Percentiles rank a stretch among this genome's conserved stretches.
phyloP scores from a whole-genome alignment of 2,888 invertebrate genomes.

The Choreutis nemorana region DNA sequence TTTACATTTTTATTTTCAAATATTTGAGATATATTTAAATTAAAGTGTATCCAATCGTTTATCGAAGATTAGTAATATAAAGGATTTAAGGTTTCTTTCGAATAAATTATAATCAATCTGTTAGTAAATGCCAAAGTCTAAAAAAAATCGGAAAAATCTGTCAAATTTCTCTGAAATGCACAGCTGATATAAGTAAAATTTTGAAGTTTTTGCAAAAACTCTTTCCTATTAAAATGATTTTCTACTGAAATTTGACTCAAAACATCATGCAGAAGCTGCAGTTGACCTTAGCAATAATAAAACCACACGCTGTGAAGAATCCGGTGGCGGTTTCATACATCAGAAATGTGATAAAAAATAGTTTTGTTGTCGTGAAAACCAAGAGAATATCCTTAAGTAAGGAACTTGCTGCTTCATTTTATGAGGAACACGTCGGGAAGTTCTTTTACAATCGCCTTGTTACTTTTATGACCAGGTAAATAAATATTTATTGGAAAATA shows the following conservation, averaged over 20 bases:
- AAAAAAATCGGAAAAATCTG: no score
- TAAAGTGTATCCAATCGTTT: no score
- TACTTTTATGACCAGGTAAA: conserved; percentile 82
- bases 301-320: conserved; percentile 84
- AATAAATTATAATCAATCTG: no score
- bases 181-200: no score
- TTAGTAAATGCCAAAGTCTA: no score
- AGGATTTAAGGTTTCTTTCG: no score
- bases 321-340: conserved; percentile 76
- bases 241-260: conserved; percentile 1
- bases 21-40: no score
- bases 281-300: conserved; percentile 85
- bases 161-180: no score
- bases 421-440: conserved; percentile 80
- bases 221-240: no score
- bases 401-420: conserved; percentile 76
- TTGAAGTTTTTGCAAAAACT: no score
- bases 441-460: conserved; percentile 85
- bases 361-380: conserved; percentile 77
- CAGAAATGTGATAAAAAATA: conserved; percentile 70
- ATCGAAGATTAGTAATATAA: no score
- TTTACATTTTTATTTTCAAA: no score
- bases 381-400: conserved; percentile 69
- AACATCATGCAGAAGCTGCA: conserved; percentile 58
- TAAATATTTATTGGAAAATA: conserved; percentile 3